A percentile compares a stretch with the other conserved stretches of the same genome.
Evolutionary conservation across 2,113 vertebrate species (phyloP).

Genomic region (Ursus arctos): DNA sequence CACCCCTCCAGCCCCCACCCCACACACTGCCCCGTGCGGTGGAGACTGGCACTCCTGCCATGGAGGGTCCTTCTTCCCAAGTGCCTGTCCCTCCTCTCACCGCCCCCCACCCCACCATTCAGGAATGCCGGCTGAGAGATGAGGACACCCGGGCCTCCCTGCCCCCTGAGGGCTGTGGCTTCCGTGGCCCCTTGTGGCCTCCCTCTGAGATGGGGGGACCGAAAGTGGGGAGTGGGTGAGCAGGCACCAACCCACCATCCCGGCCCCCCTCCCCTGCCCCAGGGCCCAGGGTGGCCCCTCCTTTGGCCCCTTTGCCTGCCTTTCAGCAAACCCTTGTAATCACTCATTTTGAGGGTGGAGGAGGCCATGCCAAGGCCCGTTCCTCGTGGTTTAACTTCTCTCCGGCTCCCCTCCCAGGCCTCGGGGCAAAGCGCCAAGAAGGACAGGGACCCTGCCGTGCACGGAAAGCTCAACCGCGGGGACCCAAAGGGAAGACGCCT

Average conservation of each 20-base stretch:
- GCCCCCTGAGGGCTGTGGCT: not conserved
- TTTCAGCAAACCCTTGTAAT: not conserved
- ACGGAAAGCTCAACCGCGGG: accelerated
- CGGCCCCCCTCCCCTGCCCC: no score
- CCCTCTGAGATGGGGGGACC: not conserved
- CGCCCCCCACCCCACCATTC: not conserved
- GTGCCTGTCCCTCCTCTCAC: not conserved
- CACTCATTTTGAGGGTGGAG: accelerated
- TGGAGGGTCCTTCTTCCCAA: not conserved
- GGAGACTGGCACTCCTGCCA: accelerated
- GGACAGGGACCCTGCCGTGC: accelerated
- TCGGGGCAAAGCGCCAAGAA: accelerated
- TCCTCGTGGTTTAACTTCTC: not conserved
- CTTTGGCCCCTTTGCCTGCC: not conserved
- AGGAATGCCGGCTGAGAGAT: not conserved
- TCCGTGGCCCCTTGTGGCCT: accelerated
- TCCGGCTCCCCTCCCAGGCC: not conserved
- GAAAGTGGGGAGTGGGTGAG: not conserved
- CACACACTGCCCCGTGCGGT: accelerated
- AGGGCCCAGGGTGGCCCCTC: not conserved
- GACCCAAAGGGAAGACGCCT: not conserved
- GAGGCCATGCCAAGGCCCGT: not conserved
- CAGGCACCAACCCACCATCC: accelerated
- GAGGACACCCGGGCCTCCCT: no score
- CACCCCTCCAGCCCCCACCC: not conserved